Evolutionary conservation across 2,113 vertebrate genomes (phyloP), one percentile per base, ranked within the genome.

Genomic region (Stigmatopora argus): DNA sequence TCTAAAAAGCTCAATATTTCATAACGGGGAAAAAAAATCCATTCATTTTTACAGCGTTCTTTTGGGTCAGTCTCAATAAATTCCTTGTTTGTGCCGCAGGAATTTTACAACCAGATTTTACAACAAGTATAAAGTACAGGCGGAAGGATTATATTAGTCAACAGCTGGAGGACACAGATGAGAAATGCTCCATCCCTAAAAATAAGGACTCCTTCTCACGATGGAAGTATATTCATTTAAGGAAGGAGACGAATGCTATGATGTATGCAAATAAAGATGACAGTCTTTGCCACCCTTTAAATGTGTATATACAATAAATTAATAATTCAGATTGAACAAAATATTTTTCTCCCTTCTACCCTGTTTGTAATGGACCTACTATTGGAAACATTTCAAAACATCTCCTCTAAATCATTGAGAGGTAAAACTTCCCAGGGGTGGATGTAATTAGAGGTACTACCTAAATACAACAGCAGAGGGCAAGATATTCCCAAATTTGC

Each of bases 81-180:
- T 44, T 38, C 8, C 21, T 41, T 14, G 11, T 56, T 60, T 19
- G 60, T 61, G 68, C 73, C 34, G 13, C 53, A 62, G 35, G 69
- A 61, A 60, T 48, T 67, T 58, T 14, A 41, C 69, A 61, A 64
- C 34, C 53, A 48, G 64, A 26, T 78, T 74, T 52, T 70, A 71
- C 47, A 79, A 72, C 64, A 66, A 57, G 52, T 38, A 21, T 41
- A n/a, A 21, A 55, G 69, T 66, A 41, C 7, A 8, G 6, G 7
- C 9, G 38, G 7, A 8, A 10, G 7, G 38, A 41, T 41, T 8
- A 41, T 41, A 73, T 66, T 3, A 72, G 57, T 75, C 69, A 61
- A 38, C 84, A 88, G 88, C 83, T 86, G 86, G 63, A 70, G 59
- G 85, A 77, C n/a, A 3, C 79, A 85, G 67, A 75, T 67, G 75